These are phyloP conservation scores for Drosophila insularis DNA, from an alignment of 1,140 invertebrate genomes.

Conservation along the genomic window DNA sequence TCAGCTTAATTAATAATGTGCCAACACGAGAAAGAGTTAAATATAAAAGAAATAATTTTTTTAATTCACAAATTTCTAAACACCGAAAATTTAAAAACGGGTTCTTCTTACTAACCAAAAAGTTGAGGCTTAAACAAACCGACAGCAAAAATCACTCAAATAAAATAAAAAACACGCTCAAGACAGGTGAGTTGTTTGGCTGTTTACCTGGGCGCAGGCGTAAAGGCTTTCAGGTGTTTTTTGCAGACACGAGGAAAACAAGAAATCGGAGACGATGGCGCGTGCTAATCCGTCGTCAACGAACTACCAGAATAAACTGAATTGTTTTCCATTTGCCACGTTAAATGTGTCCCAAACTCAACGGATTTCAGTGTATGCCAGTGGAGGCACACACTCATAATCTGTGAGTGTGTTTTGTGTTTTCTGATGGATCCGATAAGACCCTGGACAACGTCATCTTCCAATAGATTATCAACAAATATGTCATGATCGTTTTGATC, in stretches of 20 bases:
- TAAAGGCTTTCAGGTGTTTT: not conserved
- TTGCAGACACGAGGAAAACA: slow-evolving; percentile 2
- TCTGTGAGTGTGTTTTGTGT: not conserved
- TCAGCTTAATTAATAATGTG: not conserved
- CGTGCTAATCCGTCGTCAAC: slow-evolving; percentile 25
- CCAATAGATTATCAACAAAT: slow-evolving; percentile 56
- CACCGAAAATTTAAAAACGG: not conserved
- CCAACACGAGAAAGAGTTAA: not conserved
- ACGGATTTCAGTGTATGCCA: slow-evolving; percentile 11
- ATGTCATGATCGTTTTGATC: slow-evolving; percentile 75
- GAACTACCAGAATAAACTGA: slow-evolving; percentile 15
- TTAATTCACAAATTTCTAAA: too few species aligned
- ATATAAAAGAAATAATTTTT: not conserved
- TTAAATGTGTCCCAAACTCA: slow-evolving; percentile 20
- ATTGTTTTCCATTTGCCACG: slow-evolving; percentile 9
- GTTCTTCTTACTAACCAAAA: not conserved
- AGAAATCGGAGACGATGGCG: slow-evolving; percentile 21
- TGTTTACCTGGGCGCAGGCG: slow-evolving; percentile 20
- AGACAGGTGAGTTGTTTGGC: slow-evolving; percentile 27
- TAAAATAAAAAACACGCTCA: not conserved
- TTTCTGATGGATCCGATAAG: slow-evolving; percentile 30
- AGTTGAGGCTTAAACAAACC: not conserved
- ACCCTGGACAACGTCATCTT: slow-evolving; percentile 41
- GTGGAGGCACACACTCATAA: slow-evolving; percentile 5
- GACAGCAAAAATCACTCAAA: slow-evolving; percentile 18